Conservation (phyloP, 2,797 vertebrate genomes). For the Chrysocyon brachyurus region DNA sequence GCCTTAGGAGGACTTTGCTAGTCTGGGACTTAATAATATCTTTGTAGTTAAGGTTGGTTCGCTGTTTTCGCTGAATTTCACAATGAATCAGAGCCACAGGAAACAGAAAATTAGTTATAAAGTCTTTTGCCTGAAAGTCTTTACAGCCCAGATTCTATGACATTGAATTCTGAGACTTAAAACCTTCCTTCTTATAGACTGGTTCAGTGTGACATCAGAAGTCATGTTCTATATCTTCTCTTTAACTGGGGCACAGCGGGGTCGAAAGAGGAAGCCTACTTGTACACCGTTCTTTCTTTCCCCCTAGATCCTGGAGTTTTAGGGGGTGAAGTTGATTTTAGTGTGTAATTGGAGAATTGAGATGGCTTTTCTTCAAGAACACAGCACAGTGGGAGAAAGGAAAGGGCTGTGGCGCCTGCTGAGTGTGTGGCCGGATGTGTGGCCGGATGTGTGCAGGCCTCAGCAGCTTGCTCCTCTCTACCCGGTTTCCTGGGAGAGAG, state of each 20-base stretch:
- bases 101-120: background rate
- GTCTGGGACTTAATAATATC: background rate
- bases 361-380: background rate
- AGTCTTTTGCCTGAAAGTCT: background rate
- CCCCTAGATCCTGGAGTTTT: background rate
- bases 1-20: background rate
- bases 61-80: background rate
- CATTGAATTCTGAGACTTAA: background rate
- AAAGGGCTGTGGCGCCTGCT: background rate
- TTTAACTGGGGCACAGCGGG: background rate
- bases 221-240: background rate
- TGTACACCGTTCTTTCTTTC: background rate
- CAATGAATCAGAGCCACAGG: background rate
- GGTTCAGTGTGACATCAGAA: background rate
- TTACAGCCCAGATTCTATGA: background rate
- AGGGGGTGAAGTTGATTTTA: background rate
- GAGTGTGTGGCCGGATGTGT: accelerated
- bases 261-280: background rate
- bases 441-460: background rate
- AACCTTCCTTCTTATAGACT: background rate
- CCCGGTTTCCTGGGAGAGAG: background rate
- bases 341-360: background rate
- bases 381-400: background rate
- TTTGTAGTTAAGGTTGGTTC: background rate
- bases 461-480: background rate